phyloP scores from a whole-genome alignment of 1,140 invertebrate genomes.

The Xylocopa sonorina region DNA sequence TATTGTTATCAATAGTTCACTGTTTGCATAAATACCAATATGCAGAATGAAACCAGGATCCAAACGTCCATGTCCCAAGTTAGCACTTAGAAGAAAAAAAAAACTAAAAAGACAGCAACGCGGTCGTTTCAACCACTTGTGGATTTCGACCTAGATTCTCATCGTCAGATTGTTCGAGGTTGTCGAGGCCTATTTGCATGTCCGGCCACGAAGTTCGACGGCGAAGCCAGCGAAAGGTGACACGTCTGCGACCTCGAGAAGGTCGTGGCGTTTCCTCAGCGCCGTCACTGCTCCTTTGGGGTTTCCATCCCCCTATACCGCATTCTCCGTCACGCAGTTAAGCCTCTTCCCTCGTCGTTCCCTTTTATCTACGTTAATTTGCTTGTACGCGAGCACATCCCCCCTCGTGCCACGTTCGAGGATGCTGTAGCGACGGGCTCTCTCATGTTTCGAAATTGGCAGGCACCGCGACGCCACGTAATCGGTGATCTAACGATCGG shows the following conservation, averaged over 20 bases:
- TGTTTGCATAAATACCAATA: too few species aligned
- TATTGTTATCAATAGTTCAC: too few species aligned
- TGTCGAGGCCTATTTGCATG: constrained; percentile 26
- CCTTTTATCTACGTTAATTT: not conserved
- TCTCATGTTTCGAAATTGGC: constrained; percentile 46
- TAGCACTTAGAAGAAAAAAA: not conserved
- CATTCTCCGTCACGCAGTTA: too few species aligned
- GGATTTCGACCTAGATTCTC: constrained; percentile 36
- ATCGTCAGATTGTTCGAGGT: not conserved
- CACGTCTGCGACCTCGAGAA: constrained; percentile 64
- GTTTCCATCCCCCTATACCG: constrained; percentile 19
- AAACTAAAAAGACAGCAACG: not conserved
- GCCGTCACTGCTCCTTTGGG: constrained; percentile 46
- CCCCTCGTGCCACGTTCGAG: too few species aligned
- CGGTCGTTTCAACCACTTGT: constrained; percentile 29
- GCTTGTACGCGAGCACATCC: not conserved
- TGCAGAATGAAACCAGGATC: too few species aligned
- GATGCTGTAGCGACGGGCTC: not conserved
- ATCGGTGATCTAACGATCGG: constrained; percentile 44
- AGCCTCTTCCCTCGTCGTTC: constrained; percentile 13
- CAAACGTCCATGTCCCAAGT: too few species aligned
- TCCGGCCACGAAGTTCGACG: constrained; percentile 30
- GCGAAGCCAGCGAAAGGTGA: constrained; percentile 57
- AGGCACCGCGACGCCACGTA: constrained; percentile 21
- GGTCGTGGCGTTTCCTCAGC: constrained; percentile 65